Evolutionary conservation across 1,140 invertebrate species (phyloP).

Genomic region (Scaptomyza graminum): DNA sequence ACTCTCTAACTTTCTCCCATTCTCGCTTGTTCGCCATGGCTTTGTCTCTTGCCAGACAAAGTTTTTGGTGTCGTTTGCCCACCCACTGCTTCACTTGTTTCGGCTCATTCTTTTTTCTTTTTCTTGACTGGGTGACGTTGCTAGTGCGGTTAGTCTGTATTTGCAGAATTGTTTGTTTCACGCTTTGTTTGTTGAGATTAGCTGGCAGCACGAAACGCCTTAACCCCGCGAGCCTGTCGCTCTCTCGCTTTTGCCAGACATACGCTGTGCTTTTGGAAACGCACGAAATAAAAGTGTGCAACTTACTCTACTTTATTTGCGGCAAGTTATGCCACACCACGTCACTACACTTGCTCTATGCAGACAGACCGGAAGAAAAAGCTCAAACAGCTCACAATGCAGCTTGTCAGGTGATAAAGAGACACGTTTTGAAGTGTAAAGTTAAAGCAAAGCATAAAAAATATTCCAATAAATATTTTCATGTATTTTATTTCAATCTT

Average conservation of each 20-base stretch:
- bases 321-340: slow-evolving; percentile 60
- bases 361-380: neutral
- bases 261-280: slow-evolving; percentile 43
- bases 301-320: slow-evolving; percentile 68
- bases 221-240: neutral
- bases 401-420: neutral
- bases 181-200: slow-evolving; percentile 82
- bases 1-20: neutral
- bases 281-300: slow-evolving; percentile 73
- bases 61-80: slow-evolving; percentile 18
- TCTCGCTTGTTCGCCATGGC: neutral
- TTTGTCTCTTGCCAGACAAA: slow-evolving; percentile 14
- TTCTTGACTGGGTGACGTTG: slow-evolving; percentile 22
- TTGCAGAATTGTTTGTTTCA: slow-evolving; percentile 82
- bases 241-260: slow-evolving; percentile 22
- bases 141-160: slow-evolving; percentile 74
- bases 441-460: neutral
- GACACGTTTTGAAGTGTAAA: neutral
- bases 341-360: slow-evolving; percentile 51
- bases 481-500: too few relatives aligned
- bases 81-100: neutral
- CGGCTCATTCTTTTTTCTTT: slow-evolving; percentile 10
- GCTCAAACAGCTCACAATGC: neutral
- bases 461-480: neutral
- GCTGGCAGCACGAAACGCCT: slow-evolving; percentile 52